Evolutionary conservation across 2,113 vertebrate species (phyloP).

Genomic region (Sebastes fasciatus): DNA sequence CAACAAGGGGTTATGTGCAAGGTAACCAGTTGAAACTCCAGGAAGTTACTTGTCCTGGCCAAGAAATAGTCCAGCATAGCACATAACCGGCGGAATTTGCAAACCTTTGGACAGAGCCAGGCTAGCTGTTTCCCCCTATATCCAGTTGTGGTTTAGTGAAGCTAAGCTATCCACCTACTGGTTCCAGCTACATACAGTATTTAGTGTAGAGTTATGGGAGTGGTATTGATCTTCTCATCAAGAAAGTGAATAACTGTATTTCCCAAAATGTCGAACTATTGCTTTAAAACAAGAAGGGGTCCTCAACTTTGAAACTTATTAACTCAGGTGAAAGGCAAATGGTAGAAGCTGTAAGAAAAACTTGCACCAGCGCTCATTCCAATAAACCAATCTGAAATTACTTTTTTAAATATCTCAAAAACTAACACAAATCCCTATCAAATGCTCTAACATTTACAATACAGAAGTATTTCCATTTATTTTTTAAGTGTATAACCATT

Average conservation of each 20-base stretch:
- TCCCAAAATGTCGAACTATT: not conserved
- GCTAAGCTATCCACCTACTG: too few relatives aligned
- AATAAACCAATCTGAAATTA: not conserved
- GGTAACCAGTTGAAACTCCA: too few relatives aligned
- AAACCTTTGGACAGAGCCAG: too few relatives aligned
- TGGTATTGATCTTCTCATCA: not conserved
- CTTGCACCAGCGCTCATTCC: not conserved
- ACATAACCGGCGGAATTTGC: not conserved
- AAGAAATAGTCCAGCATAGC: not conserved
- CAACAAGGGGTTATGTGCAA: too few relatives aligned
- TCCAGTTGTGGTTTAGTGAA: too few relatives aligned
- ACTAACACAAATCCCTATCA: not conserved
- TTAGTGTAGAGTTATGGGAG: not conserved
- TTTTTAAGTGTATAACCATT: constrained; percentile 3
- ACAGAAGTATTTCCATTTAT: not conserved
- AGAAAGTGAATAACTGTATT: not conserved
- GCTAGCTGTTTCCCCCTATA: too few relatives aligned
- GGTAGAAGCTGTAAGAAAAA: not conserved
- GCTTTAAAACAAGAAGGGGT: not conserved
- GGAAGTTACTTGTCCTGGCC: too few relatives aligned
- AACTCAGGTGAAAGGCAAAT: not conserved
- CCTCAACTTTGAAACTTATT: not conserved
- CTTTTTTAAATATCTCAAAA: not conserved
- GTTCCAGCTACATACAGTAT: not conserved
- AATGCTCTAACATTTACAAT: not conserved